Percentiles rank a stretch among this genome's conserved stretches.
Conservation (phyloP, 2,888 invertebrate genomes). For the Harpagoxenus sublaevis region DNA sequence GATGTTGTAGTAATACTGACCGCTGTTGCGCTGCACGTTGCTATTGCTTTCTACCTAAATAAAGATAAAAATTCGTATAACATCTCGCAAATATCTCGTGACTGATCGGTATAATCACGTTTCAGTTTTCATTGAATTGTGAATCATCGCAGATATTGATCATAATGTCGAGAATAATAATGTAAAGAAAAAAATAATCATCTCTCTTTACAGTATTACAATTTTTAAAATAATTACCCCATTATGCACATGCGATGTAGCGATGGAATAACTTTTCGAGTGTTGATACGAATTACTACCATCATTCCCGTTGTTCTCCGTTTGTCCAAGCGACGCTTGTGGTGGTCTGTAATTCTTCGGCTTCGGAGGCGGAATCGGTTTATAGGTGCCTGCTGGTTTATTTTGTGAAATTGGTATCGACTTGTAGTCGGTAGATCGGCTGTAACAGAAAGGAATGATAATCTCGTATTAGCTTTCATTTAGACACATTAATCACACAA, state of each 20-base stretch:
- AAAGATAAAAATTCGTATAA: slow-evolving; percentile 8
- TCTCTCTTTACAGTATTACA: not conserved
- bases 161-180: not conserved
- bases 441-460: slow-evolving; percentile 74
- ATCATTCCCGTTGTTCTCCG: slow-evolving; percentile 83
- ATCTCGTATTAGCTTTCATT: not conserved
- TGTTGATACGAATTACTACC: slow-evolving; percentile 85
- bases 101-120: not conserved
- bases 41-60: slow-evolving; percentile 86
- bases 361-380: slow-evolving; percentile 97
- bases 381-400: slow-evolving; percentile 88
- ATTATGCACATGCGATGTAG: slow-evolving; percentile 87
- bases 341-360: slow-evolving; percentile 96
- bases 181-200: not conserved
- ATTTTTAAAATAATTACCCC: slow-evolving; percentile 81
- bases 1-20: slow-evolving; percentile 87
- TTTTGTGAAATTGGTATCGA: slow-evolving; percentile 82
- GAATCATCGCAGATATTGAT: not conserved
- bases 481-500: not conserved
- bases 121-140: not conserved
- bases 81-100: not conserved
- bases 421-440: slow-evolving; percentile 85
- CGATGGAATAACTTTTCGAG: slow-evolving; percentile 87
- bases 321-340: slow-evolving; percentile 84
- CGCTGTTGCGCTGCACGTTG: slow-evolving; percentile 87